These are phyloP conservation scores for Mustelus asterias DNA, from an alignment of 2,113 vertebrate species.

Conservation along the genomic window DNA sequence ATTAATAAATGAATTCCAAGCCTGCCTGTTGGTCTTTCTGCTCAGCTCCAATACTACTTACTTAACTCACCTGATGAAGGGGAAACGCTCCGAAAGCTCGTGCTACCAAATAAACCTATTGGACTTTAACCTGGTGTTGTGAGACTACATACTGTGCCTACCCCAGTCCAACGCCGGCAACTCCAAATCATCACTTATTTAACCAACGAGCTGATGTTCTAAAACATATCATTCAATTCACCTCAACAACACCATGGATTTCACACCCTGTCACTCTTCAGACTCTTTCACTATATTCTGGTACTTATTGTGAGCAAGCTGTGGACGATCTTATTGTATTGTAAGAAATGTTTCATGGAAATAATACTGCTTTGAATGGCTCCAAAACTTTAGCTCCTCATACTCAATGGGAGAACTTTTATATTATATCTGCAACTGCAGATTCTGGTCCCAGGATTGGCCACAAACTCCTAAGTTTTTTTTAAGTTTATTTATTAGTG, in stretches of 20 bases:
- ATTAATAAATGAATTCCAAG: not conserved
- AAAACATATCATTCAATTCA: not conserved
- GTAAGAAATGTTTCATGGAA: not conserved
- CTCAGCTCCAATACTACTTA: not conserved
- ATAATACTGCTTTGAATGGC: not conserved
- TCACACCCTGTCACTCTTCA: not conserved
- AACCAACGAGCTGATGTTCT: not conserved
- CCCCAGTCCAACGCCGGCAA: too few relatives aligned
- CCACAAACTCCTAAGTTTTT: not conserved
- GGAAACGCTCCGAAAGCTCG: too few relatives aligned
- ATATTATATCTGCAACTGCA: not conserved
- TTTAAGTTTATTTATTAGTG: too few relatives aligned
- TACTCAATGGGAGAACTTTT: not conserved
- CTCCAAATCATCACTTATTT: not conserved
- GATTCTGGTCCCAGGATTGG: not conserved
- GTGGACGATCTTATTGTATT: not conserved
- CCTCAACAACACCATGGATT: not conserved
- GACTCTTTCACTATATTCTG: not conserved
- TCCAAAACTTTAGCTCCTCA: not conserved
- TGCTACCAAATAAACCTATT: too few relatives aligned
- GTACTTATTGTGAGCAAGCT: not conserved
- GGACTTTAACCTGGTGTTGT: too few relatives aligned
- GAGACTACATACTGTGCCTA: too few relatives aligned
- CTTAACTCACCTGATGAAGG: not conserved
- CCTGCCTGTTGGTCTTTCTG: not conserved